Evolutionary conservation across 2,797 vertebrate genomes (phyloP).

Genomic region (Poeciliopsis gracilis): DNA sequence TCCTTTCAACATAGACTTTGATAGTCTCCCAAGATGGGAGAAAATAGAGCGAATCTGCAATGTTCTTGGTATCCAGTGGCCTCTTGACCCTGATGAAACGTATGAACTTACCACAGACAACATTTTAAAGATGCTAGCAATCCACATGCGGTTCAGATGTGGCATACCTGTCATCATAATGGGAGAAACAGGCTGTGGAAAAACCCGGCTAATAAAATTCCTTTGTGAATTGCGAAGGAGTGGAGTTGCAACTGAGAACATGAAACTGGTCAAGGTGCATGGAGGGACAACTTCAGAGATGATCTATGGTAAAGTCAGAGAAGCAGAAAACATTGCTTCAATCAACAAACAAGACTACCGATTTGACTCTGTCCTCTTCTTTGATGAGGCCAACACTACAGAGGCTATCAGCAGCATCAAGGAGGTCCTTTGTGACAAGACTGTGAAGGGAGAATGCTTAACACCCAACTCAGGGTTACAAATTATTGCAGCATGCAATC

Average conservation of each 20-base stretch:
- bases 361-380: conserved; percentile 92
- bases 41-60: conserved; percentile 89
- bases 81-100: conserved; percentile 90
- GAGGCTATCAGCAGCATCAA: conserved; percentile 95
- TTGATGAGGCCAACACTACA: conserved; percentile 96
- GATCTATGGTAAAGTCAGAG: conserved; percentile 86
- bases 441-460: conserved; percentile 83
- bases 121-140: conserved; percentile 92
- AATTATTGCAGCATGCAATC: conserved; percentile 96
- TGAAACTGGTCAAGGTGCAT: conserved; percentile 95
- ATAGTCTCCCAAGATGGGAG: conserved; percentile 82
- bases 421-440: conserved; percentile 92
- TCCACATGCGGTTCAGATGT: conserved; percentile 97
- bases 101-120: conserved; percentile 97
- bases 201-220: conserved; percentile 92
- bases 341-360: conserved; percentile 79
- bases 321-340: conserved; percentile 83
- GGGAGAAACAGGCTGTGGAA: conserved; percentile 98
- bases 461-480: conserved; percentile 78
- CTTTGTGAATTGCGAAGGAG: conserved; percentile 86
- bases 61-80: conserved; percentile 88
- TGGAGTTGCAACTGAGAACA: conserved; percentile 80
- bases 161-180: conserved; percentile 96
- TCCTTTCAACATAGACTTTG: conserved; percentile 91
- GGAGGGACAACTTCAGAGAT: conserved; percentile 90